phyloP scores from a whole-genome alignment of 2,113 vertebrate species.

The Acanthochromis polyacanthus region DNA sequence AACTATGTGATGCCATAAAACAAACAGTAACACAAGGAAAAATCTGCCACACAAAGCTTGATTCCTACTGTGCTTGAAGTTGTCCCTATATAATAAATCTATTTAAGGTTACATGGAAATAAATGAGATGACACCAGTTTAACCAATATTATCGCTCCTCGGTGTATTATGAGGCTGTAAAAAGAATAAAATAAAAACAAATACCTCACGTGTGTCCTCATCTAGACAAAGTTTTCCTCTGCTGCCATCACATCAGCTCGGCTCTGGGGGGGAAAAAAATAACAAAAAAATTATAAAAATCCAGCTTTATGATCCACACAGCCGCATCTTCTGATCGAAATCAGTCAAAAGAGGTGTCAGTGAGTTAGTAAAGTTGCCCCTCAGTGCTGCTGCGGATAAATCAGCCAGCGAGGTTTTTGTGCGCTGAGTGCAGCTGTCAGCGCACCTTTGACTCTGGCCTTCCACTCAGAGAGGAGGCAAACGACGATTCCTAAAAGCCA shows the following conservation, averaged over 20 bases:
- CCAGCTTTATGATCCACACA: slow-evolving; percentile 47
- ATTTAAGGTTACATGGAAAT: neutral
- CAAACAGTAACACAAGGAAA: neutral
- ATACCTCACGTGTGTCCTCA: slow-evolving; percentile 52
- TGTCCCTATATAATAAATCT: neutral
- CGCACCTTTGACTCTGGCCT: slow-evolving; percentile 79
- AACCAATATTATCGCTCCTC: too few species aligned
- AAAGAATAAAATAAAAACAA: neutral
- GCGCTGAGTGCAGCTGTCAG: slow-evolving; percentile 44
- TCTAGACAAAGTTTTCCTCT: slow-evolving; percentile 34
- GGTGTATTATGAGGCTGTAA: neutral
- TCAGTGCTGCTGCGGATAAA: neutral
- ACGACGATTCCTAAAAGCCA: slow-evolving; percentile 72
- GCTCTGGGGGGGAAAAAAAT: neutral
- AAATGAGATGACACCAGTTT: too few species aligned
- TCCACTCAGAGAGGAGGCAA: slow-evolving; percentile 60
- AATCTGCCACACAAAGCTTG: too few species aligned
- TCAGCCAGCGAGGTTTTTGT: slow-evolving; percentile 17
- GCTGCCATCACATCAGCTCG: slow-evolving; percentile 1
- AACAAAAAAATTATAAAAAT: slow-evolving; percentile 39
- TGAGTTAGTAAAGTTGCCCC: slow-evolving; percentile 45
- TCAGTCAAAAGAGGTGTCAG: slow-evolving; percentile 64
- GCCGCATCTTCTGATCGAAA: slow-evolving; percentile 40
- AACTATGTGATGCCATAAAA: neutral
- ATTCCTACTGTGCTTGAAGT: neutral